Evolutionary conservation across 2,797 vertebrate genomes (phyloP), one percentile per base, ranked within the genome.

Genomic region (Hippoglossus hippoglossus): DNA sequence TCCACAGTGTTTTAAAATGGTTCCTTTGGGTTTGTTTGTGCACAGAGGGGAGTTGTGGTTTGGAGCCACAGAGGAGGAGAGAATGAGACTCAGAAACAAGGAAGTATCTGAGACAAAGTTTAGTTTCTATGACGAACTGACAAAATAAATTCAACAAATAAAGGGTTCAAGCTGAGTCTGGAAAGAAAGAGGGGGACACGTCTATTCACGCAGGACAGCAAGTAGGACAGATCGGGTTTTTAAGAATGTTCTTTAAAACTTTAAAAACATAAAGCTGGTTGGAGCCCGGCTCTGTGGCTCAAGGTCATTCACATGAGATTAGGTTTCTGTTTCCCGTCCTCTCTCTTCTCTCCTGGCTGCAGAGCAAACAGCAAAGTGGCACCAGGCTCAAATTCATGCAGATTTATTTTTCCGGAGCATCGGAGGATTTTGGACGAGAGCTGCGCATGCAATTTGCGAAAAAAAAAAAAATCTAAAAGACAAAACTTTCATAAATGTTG

Each of bases 1-100:
- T 85, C 58, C 75, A 63, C 61, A 57, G 73, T 41, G 36, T 70
- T 71, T 61, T 34, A 55, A 59, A 77, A 63, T 78, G 6, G 6
- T 62, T 81, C 80, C 70, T 80, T 1, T 44, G 41, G 41, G 64
- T 75, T 46, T 26, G 67, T 52, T 86, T 73, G 59, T 71, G 36
- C 57, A 52, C 24, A 71, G 63, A 66, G 53, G 46, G 24, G 62
- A 77, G 19, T 73, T 71, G 64, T 16, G 83, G 83, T 86, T 67
- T 13, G 56, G 0, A 47, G 59, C 82, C 85, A 39, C 78, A 80
- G 55, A 51, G 55, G 59, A 76, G 65, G 75, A 16, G 21, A 74
- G 66, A 73, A 73, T 46, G 77, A 77, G 60, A 55, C 3, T 60
- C 24, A 63, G 11, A 44, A 83, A 80, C 47, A 82, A 72, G 60